Percentiles rank a stretch among this genome's conserved stretches.
Conservation (phyloP, 2,113 vertebrate genomes). For the Struthidea cinerea region DNA sequence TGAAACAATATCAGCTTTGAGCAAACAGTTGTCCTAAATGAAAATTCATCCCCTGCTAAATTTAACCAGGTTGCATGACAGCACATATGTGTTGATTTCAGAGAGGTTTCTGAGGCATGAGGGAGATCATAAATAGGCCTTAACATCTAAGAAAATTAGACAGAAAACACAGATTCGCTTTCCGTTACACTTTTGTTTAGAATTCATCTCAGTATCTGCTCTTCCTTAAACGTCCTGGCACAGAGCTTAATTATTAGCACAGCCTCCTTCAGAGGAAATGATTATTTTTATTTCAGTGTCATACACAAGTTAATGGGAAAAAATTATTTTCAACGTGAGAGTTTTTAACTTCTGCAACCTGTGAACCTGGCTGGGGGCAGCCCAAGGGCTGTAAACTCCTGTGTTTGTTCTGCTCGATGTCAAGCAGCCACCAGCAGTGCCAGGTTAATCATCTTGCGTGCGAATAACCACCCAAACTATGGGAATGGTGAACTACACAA, state of each 20-base stretch:
- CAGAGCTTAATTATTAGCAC: neutral
- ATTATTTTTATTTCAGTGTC: neutral
- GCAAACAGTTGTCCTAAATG: constrained; percentile 57
- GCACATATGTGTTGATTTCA: constrained; percentile 66
- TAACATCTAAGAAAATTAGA: constrained; percentile 57
- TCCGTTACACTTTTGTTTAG: constrained; percentile 6
- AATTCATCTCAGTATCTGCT: constrained; percentile 36
- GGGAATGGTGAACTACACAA: neutral
- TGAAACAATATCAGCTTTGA: constrained; percentile 38
- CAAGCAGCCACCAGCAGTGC: neutral
- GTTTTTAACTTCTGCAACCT: neutral
- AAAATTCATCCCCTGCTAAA: constrained; percentile 63
- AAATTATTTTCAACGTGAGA: neutral
- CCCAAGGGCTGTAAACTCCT: neutral
- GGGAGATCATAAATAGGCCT: constrained; percentile 64
- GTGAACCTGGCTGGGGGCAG: neutral
- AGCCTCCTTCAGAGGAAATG: neutral
- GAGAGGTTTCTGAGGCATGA: constrained; percentile 58
- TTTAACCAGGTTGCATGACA: constrained; percentile 65
- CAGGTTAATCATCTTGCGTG: neutral
- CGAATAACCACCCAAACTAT: neutral
- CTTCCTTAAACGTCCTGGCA: neutral
- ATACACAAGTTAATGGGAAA: neutral
- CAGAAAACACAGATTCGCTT: constrained; percentile 47
- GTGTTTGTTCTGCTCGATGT: neutral